Conservation (phyloP, 2,888 invertebrate genomes). For the Coelopa pilipes region DNA sequence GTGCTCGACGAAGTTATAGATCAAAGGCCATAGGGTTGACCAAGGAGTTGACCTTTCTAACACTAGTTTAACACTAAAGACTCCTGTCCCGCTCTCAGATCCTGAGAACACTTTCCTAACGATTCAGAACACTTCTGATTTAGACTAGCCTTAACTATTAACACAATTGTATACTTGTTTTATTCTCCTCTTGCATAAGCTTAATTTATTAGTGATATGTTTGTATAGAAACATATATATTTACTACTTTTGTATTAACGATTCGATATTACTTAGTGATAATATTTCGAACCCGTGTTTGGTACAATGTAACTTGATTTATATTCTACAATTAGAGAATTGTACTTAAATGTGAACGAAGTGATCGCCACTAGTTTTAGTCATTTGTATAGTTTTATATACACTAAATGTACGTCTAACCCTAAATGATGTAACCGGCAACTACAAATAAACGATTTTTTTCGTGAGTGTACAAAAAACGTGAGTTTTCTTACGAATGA, state of each 20-base stretch:
- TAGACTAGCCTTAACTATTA: no score
- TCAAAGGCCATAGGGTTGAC: no score
- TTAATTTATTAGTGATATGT: neutral
- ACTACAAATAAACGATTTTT: no score
- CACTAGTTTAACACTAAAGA: neutral
- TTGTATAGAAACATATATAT: neutral
- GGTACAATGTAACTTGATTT: slow-evolving; percentile 9
- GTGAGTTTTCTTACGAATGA: no score
- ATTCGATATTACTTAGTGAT: neutral
- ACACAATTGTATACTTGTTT: neutral
- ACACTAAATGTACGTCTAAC: slow-evolving; percentile 33
- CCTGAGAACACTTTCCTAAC: no score
- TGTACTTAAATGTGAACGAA: slow-evolving; percentile 25
- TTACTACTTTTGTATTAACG: neutral
- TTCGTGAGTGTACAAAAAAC: no score
- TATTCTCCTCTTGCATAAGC: neutral
- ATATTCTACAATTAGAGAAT: neutral
- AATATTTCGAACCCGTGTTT: slow-evolving; percentile 20
- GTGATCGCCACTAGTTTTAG: neutral
- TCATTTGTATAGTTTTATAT: slow-evolving; percentile 49
- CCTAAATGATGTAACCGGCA: no score
- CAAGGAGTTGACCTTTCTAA: neutral
- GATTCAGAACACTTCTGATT: no score
- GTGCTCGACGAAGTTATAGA: slow-evolving; percentile 10
- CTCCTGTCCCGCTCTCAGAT: no score